These are phyloP conservation scores for Malurus splendens DNA, from an alignment of 2,797 vertebrate genomes.

Conservation along the genomic window DNA sequence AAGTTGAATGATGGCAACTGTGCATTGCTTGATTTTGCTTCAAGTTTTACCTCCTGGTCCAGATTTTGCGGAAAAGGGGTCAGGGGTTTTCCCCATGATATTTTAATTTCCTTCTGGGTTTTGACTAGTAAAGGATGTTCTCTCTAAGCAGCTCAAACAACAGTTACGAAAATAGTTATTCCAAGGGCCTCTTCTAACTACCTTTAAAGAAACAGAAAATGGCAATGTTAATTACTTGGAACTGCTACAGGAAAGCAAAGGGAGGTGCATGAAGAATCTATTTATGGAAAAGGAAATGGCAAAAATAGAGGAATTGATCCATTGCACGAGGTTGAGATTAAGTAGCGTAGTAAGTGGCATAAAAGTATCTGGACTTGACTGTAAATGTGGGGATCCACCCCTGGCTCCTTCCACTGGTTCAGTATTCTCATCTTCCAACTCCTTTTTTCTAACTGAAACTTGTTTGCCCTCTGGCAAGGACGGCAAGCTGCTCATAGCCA, in stretches of 20 bases:
- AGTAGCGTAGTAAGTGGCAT: background rate
- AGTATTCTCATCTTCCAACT: background rate
- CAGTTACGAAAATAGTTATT: constrained; percentile 1
- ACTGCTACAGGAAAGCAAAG: constrained; percentile 26
- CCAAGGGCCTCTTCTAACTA: background rate
- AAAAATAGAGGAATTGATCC: constrained; percentile 45
- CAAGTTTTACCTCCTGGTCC: background rate
- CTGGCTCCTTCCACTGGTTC: background rate
- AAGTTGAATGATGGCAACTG: background rate
- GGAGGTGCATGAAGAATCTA: background rate
- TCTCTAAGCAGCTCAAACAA: background rate
- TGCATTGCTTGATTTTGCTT: background rate
- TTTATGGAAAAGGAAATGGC: constrained; percentile 45
- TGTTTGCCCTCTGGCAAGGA: background rate
- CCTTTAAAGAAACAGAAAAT: background rate
- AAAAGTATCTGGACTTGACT: background rate
- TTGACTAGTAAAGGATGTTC: background rate
- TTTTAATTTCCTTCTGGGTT: background rate
- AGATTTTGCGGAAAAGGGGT: background rate
- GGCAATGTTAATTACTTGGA: background rate
- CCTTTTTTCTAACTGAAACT: background rate
- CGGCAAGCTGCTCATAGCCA: background rate
- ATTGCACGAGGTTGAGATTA: background rate
- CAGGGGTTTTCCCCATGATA: background rate
- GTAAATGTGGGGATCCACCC: background rate